Base-by-base conservation (phyloP, 2,113 vertebrate genomes). In the Oplegnathus fasciatus region DNA sequence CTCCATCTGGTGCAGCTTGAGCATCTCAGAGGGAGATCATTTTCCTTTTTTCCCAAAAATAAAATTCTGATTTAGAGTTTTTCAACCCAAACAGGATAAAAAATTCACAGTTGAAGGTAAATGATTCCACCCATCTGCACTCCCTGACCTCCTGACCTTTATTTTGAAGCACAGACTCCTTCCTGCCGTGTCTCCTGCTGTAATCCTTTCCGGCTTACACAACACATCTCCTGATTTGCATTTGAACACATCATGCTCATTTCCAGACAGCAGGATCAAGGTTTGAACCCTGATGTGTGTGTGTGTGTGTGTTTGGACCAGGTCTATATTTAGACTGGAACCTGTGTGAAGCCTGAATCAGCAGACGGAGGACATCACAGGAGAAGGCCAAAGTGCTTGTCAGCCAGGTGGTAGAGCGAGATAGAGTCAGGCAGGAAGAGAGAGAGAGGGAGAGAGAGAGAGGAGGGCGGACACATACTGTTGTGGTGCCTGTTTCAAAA, bases 271-370 rank as follows among this genome's bases (percentile, higher is more conserved):
- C 37, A 20, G 34, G n/a, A 60, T 20, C 34, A 24, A 34, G 65
- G 5, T n/a, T 13, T 72, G 62, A 70, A 65, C 57, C 77, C 24
- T 30, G 46, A 65, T 55, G 55, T 46, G 64, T 40, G 28, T 52
- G 57, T 54, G 42, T 68, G 65, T 48, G 66, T 70, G 57, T 68
- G 64, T 68, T 4, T 28, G 57, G 48, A 42, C 74, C 54, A 0
- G 18, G 9, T 83, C 85, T 93, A 92, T 89, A 81, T 90, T 90
- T 89, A 91, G 86, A 80, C 32, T 9, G 46, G 52, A 54, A 61
- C 79, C 74, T 55, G 83, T 64, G 17, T 67, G 82, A 76, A 67
- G 71, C 65, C 78, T 88, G 88, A 91, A 55, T 89, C 86, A 87
- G 89, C 82, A 78, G 62, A 75, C 37, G 10, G 68, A 66, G 28